Percentiles rank a stretch among this genome's conserved stretches.
Conservation (phyloP, 2,888 invertebrate species). For the Pollenia amentaria region DNA sequence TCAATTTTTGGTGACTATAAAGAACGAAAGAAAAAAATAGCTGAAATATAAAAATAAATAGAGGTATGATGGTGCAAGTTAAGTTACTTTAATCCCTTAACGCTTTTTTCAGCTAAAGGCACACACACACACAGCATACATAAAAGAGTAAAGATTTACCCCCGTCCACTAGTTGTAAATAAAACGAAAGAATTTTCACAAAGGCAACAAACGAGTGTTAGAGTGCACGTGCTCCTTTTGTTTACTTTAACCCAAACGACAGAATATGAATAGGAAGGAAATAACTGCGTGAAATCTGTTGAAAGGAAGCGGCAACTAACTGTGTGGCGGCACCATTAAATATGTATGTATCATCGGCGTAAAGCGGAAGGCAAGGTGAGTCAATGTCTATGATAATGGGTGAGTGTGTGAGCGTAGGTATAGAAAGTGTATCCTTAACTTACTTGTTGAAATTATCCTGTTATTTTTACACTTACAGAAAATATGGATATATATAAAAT, state of each 20-base stretch:
- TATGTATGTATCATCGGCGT: slow-evolving; percentile 39
- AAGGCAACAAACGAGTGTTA: slow-evolving; percentile 45
- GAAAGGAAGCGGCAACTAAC: slow-evolving; percentile 68
- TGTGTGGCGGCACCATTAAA: slow-evolving; percentile 61
- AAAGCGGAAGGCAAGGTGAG: slow-evolving; percentile 60
- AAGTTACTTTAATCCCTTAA: slow-evolving; percentile 72
- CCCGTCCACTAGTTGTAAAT: slow-evolving; percentile 39
- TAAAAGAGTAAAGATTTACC: slow-evolving; percentile 18
- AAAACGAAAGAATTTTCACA: slow-evolving; percentile 39
- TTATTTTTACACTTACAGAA: slow-evolving; percentile 32
- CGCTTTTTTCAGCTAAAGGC: slow-evolving; percentile 51
- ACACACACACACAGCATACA: slow-evolving; percentile 10
- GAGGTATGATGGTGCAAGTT: slow-evolving; percentile 58
- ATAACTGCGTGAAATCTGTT: slow-evolving; percentile 73
- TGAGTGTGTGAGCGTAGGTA: neutral
- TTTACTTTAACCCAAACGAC: slow-evolving; percentile 73
- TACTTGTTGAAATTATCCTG: slow-evolving; percentile 69
- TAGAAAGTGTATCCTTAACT: slow-evolving; percentile 47
- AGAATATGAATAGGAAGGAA: slow-evolving; percentile 74
- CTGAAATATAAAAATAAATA: slow-evolving; percentile 33
- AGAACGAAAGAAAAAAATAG: neutral
- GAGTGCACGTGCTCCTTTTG: slow-evolving; percentile 72
- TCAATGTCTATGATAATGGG: slow-evolving; percentile 26
- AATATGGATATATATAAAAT: neutral
- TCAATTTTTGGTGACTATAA: slow-evolving; percentile 52